Conservation (phyloP, 1,140 invertebrate genomes). For the Pseudomyrmex concolor region DNA sequence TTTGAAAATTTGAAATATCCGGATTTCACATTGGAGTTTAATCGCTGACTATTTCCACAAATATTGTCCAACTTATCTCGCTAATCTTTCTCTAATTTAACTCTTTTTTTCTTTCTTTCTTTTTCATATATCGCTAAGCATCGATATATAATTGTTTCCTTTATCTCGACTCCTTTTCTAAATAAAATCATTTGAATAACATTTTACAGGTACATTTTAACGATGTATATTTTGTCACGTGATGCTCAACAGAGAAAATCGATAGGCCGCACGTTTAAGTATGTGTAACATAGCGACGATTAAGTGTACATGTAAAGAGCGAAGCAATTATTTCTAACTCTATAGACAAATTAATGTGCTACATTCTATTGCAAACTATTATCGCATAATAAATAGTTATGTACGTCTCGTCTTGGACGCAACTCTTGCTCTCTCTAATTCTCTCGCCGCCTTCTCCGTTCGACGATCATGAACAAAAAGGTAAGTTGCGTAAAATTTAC, state of each 20-base stretch:
- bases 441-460: not conserved
- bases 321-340: slow-evolving; percentile 73
- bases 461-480: not conserved
- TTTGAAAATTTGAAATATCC: not conserved
- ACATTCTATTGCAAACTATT: slow-evolving; percentile 73
- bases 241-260: slow-evolving; percentile 40
- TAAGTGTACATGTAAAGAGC: slow-evolving; percentile 69
- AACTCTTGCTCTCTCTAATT: slow-evolving; percentile 33
- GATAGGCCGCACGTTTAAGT: slow-evolving; percentile 66
- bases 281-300: slow-evolving; percentile 71
- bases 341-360: slow-evolving; percentile 76
- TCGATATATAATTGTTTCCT: not conserved
- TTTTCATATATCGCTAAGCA: not conserved
- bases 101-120: not conserved
- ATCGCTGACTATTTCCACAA: not conserved
- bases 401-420: slow-evolving; percentile 64
- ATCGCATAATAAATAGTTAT: slow-evolving; percentile 75
- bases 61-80: not conserved
- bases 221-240: slow-evolving; percentile 13
- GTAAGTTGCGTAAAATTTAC: not conserved
- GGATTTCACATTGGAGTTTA: not conserved
- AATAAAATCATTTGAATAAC: slow-evolving; percentile 16
- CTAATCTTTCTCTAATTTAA: not conserved
- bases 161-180: too few species aligned
- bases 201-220: slow-evolving; percentile 30